Conservation (phyloP, 2,113 vertebrate genomes). For the Laticauda colubrina region DNA sequence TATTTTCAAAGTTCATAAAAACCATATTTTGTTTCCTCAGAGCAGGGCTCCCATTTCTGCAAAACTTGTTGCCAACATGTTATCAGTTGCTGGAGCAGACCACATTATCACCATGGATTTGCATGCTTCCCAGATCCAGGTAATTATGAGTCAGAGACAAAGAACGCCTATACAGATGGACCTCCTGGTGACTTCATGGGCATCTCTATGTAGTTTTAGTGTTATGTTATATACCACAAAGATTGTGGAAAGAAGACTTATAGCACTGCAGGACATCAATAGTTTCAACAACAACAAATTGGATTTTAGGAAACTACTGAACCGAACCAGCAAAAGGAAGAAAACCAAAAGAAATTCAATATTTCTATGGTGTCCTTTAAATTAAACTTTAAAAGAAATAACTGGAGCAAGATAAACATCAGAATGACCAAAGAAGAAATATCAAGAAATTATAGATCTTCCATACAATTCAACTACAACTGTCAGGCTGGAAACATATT, state of each 20-base stretch:
- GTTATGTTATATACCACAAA: not conserved
- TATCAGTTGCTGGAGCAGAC: constrained; percentile 92
- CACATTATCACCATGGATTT: constrained; percentile 99
- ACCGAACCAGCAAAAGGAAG: not conserved
- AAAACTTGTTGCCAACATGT: constrained; percentile 95
- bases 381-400: not conserved
- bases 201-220: not conserved
- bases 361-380: not conserved
- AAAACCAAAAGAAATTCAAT: not conserved
- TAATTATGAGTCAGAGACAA: constrained; percentile 42
- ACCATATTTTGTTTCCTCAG: constrained; percentile 68
- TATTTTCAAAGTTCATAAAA: constrained; percentile 22
- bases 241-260: not conserved
- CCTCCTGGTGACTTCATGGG: not conserved
- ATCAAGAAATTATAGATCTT: not conserved
- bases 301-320: not conserved
- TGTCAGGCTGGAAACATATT: not conserved
- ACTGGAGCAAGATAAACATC: not conserved
- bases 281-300: not conserved
- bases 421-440: not conserved
- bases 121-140: constrained; percentile 97
- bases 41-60: constrained; percentile 94
- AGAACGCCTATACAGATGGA: not conserved
- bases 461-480: not conserved
- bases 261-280: not conserved